Conservation (phyloP, 1,140 invertebrate species). For the Aphelenchoides avenae region DNA sequence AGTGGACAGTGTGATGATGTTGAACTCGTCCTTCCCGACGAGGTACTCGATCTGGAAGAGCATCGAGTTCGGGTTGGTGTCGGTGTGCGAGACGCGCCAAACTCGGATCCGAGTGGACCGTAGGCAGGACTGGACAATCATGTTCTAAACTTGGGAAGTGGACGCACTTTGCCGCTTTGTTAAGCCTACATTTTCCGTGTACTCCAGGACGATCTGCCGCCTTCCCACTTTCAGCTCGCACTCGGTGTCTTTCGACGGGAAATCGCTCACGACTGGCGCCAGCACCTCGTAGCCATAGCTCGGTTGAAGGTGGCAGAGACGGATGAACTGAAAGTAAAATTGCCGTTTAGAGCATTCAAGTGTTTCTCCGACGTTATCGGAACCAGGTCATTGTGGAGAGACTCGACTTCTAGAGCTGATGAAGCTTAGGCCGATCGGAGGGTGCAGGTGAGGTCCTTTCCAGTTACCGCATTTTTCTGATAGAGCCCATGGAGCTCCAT, state of each 20-base stretch:
- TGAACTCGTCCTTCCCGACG: constrained; percentile 32
- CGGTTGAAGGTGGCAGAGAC: constrained; percentile 35
- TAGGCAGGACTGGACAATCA: constrained; percentile 15
- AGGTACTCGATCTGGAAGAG: constrained; percentile 45
- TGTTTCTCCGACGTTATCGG: neutral
- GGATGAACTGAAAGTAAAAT: constrained; percentile 43
- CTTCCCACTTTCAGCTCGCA: constrained; percentile 39
- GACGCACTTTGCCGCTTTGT: neutral
- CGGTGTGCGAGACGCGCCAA: constrained; percentile 41
- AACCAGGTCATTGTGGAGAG: too few relatives aligned
- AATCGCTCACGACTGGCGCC: constrained; percentile 30
- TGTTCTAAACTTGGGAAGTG: constrained; percentile 21
- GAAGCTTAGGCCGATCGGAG: too few relatives aligned
- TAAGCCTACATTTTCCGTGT: constrained; percentile 28
- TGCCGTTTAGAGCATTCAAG: too few relatives aligned
- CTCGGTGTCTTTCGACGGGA: constrained; percentile 10
- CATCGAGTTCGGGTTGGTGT: constrained; percentile 27
- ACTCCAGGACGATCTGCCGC: constrained; percentile 38
- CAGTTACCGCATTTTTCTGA: too few relatives aligned
- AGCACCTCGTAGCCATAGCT: constrained; percentile 42
- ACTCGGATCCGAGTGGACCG: constrained; percentile 40
- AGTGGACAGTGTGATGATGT: constrained; percentile 21
- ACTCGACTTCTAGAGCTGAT: too few relatives aligned
- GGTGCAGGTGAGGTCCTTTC: too few relatives aligned
- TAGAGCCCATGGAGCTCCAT: too few relatives aligned